These are phyloP conservation scores for Chanos chanos DNA, from an alignment of 2,797 vertebrate species.

Conservation along the genomic window DNA sequence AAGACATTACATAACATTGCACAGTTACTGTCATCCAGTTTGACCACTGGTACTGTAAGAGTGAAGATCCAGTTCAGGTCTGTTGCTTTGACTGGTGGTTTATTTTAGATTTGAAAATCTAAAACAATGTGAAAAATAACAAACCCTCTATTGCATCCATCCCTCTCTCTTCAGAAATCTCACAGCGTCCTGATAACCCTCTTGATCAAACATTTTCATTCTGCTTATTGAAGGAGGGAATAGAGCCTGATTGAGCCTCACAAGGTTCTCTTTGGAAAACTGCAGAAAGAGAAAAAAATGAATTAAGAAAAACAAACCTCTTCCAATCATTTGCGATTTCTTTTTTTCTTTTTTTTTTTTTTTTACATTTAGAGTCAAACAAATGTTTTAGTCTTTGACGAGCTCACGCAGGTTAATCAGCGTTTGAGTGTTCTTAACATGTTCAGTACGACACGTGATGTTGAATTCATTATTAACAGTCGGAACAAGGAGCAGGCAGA, in stretches of 20 bases:
- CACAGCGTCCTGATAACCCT: slow-evolving; percentile 76
- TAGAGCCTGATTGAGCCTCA: slow-evolving; percentile 75
- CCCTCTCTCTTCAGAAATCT: slow-evolving; percentile 71
- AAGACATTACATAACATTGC: neutral
- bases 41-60: too few relatives aligned
- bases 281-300: slow-evolving; percentile 50
- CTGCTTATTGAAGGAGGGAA: slow-evolving; percentile 73
- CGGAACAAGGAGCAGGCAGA: neutral
- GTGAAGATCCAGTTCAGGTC: too few relatives aligned
- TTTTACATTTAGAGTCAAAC: neutral
- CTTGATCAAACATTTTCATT: slow-evolving; percentile 68
- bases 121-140: neutral
- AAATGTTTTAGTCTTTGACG: neutral
- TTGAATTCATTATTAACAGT: too few relatives aligned
- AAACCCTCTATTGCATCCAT: slow-evolving; percentile 51
- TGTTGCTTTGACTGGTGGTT: neutral
- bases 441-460: too few relatives aligned
- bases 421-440: too few relatives aligned
- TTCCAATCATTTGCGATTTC: too few relatives aligned
- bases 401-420: too few relatives aligned
- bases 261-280: slow-evolving; percentile 78
- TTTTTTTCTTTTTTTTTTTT: too few relatives aligned
- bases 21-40: too few relatives aligned
- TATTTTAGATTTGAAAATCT: slow-evolving; percentile 3
- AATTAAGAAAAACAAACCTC: neutral